phyloP scores from a whole-genome alignment of 2,797 vertebrate species.

The Florisuga fusca region DNA sequence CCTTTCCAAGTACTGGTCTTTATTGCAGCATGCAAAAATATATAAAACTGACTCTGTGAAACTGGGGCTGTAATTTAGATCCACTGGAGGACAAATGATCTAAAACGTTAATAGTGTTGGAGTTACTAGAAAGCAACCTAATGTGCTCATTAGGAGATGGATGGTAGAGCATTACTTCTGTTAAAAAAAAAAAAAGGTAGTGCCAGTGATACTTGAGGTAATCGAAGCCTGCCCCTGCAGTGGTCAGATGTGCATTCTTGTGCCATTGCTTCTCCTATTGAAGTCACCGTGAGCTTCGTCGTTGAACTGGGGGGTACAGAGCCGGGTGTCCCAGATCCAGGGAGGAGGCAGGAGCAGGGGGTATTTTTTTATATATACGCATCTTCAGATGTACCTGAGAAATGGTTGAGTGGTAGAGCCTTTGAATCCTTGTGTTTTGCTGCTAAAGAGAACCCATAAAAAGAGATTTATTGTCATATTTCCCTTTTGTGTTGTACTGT shows the following conservation, averaged over 20 bases:
- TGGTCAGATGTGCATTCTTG: background rate
- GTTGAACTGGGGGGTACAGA: background rate
- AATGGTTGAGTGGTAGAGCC: background rate
- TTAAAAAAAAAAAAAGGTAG: background rate
- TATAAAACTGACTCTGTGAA: background rate
- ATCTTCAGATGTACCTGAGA: constrained; percentile 23
- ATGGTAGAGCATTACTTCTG: background rate
- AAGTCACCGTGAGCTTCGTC: background rate
- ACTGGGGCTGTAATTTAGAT: background rate
- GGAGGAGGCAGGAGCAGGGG: fast-evolving
- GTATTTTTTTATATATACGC: background rate
- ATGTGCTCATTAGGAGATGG: background rate
- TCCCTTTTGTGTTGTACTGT: constrained; percentile 61
- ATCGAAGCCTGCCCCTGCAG: background rate
- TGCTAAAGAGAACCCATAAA: constrained; percentile 71
- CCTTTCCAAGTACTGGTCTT: background rate
- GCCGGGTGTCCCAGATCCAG: background rate
- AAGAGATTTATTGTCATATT: constrained; percentile 77
- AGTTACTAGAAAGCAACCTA: background rate
- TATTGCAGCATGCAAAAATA: fast-evolving
- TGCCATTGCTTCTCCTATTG: background rate
- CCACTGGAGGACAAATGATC: background rate
- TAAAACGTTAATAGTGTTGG: background rate
- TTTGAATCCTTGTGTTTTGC: constrained; percentile 61
- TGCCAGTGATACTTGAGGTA: background rate